These are phyloP conservation scores for Ceratitis capitata DNA, from an alignment of 1,140 invertebrate genomes.

Conservation along the genomic window DNA sequence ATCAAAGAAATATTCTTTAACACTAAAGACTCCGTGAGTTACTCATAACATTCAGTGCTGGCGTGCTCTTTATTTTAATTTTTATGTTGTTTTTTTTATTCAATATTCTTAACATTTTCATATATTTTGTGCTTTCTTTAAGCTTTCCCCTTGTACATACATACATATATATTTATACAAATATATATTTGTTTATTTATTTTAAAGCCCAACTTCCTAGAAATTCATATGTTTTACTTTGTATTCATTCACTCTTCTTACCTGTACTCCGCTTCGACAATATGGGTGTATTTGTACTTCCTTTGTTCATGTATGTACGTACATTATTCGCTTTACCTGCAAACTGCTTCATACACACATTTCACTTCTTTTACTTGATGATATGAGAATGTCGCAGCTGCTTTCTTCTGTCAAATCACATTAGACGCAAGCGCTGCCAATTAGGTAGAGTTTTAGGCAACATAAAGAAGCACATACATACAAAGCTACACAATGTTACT, in stretches of 20 bases:
- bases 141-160: not conserved
- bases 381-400: constrained; percentile 10
- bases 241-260: not conserved
- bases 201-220: no score
- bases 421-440: constrained; percentile 2
- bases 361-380: not conserved
- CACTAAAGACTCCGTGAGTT: no score
- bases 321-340: not conserved
- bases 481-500: not conserved
- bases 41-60: no score
- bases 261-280: not conserved
- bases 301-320: not conserved
- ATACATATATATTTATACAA: not conserved
- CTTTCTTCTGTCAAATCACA: not conserved
- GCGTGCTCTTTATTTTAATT: no score
- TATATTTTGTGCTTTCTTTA: not conserved
- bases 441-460: not conserved
- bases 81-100: no score
- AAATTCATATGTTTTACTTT: no score
- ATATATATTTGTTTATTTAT: no score
- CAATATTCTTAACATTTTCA: not conserved
- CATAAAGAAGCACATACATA: not conserved
- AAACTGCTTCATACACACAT: not conserved
- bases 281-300: not conserved
- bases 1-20: no score